Percentiles rank a stretch among this genome's conserved stretches.
phyloP scores from a whole-genome alignment of 2,888 invertebrate species.

The Synergus laeviventris region DNA sequence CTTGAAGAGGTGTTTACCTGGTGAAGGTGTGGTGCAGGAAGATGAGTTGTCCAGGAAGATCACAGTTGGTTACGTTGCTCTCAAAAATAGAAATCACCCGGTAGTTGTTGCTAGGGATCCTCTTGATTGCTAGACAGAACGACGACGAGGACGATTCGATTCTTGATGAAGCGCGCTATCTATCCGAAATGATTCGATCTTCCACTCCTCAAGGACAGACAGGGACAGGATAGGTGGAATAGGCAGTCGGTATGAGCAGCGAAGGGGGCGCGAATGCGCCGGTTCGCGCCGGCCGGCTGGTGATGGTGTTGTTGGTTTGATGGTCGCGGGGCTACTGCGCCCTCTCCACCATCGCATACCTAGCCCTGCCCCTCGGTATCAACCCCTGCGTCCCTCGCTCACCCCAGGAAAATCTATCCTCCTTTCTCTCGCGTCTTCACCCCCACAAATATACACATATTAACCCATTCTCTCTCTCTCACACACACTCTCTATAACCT shows the following conservation, averaged over 20 bases:
- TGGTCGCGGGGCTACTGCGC: constrained; percentile 78
- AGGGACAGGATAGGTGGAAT: constrained; percentile 49
- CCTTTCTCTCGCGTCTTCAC: constrained; percentile 58
- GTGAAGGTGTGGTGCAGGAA: constrained; percentile 1
- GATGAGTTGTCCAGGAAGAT: not conserved
- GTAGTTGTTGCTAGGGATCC: constrained; percentile 23
- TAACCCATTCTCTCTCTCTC: constrained; percentile 48
- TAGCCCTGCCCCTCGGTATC: constrained; percentile 74
- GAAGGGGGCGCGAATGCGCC: constrained; percentile 55
- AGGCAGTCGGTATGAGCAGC: constrained; percentile 47
- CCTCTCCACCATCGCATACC: constrained; percentile 73
- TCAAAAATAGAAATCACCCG: constrained; percentile 16
- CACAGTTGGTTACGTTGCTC: constrained; percentile 8
- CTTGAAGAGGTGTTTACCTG: constrained; percentile 26
- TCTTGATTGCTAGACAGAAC: constrained; percentile 33
- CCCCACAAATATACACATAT: constrained; percentile 42
- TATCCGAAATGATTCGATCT: constrained; percentile 62
- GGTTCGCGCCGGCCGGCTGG: constrained; percentile 51
- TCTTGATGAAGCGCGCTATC: constrained; percentile 58
- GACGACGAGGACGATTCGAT: constrained; percentile 53
- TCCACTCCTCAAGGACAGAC: constrained; percentile 54
- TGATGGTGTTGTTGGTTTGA: constrained; percentile 74
- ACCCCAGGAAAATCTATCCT: constrained; percentile 59
- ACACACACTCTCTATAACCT: constrained; percentile 58
- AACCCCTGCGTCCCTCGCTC: constrained; percentile 60